Evolutionary conservation across 2,888 invertebrate species (phyloP), one percentile per base, ranked within the genome.

Genomic region (Drosophila anomalata): DNA sequence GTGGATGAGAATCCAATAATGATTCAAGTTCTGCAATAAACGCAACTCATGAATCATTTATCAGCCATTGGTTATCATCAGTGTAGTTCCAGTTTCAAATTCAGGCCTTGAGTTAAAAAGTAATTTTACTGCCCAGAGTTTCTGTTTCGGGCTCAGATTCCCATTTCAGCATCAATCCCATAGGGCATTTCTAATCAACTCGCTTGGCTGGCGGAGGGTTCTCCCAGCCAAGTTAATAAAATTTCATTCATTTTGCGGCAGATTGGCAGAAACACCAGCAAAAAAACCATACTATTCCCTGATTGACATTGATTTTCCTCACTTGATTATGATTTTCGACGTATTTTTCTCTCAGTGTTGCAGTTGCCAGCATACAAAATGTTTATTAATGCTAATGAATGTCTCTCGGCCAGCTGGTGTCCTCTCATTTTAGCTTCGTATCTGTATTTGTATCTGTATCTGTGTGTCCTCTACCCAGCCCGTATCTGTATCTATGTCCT

Each of bases 351-450:
- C 68, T 29, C 68, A 67, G 76, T 67, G 66, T 55, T 61, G 42
- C 44, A 68, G 59, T 51, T 70, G 82, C 36, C 65, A 67, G 68
- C 78, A 68, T 84, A 65, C 42, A 58, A 65, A 78, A 70, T 69
- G 75, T 62, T 73, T 79, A 73, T 75, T 73, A 79, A 75, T 84
- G 84, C 76, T 78, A 79, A 79, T 80, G 66, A 75, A 67, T 69
- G 52, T 61, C 68, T 52, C 70, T 70, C 17, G 50, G 41, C 66
- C 67, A 67, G 67, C 36, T 50, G 67, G 41, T 55, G 68, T 67
- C 56, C 46, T 67, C 68, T 46, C 59, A 58, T 51, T 24, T 46
- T 29, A 44, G 9, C 44, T 24, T n/a, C 47, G 44, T 50, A 50
- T 55, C 44, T 11, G 51, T 57, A 42, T 33, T 8, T 52, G 41